Evolutionary conservation across 92 coral and sea anemone species (phyloP), one percentile per base, ranked within the genome.

Genomic region (Virgularia gustaviana): DNA sequence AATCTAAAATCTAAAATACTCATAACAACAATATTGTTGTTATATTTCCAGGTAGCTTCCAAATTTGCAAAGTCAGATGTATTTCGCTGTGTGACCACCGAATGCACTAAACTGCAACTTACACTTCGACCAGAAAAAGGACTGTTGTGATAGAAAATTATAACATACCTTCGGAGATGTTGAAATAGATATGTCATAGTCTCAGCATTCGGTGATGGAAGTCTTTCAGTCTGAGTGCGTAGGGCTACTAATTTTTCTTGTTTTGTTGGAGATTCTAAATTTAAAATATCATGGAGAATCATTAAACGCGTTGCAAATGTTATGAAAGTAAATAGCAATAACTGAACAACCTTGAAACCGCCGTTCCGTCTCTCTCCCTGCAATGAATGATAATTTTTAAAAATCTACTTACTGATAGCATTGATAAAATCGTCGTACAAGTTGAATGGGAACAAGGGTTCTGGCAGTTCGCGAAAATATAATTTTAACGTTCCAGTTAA

Each of bases 401-500:
- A 81, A n/a, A n/a, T n/a, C n/a, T 70, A 86, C 99, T 89, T 79
- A 94, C 99, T 94, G 38, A 94, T 94, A 36, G 99, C 96, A 62
- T 87, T 88, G 7, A 89, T 87, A 58, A 94, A 89, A 53, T 86
- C 90, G 59, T 88, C 90, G 64, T 83, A 94, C 63, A 71, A 84
- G 79, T 94, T 96, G 61, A 86, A 94, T 0, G 99, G 96, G 43
- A 94, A 79, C 20, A 94, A 85, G 8, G 99, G 99, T 34, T 94
- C 99, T 0, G 96, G 99, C 7, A 94, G 85, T 49, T 94, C 99
- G n/a, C 99, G 77, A 49, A 94, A 94, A 84, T 86, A 94, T n/a
- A 94, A 87, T 65, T 94, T 94, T 2, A 94, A 79, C 19, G 96
- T 73, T 54, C 99, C 99, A 29, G 99, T 76, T 42, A 94, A 81